Percentiles rank a stretch among this genome's conserved stretches.
phyloP scores from a whole-genome alignment of 2,797 vertebrate species.

The Paramormyrops hopkinsi region DNA sequence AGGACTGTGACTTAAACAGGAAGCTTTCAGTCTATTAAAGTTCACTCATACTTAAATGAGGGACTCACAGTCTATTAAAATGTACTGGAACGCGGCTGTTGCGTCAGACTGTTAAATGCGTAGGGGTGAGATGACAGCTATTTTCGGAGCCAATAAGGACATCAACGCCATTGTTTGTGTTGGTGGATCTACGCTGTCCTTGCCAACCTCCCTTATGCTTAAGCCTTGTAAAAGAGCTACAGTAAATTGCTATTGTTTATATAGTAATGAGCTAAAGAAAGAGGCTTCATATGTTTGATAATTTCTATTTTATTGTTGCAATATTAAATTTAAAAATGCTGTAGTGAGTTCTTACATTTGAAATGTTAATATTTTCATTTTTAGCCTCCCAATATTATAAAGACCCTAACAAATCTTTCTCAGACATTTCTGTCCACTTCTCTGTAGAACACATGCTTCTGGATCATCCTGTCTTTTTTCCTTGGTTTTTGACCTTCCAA shows the following conservation, averaged over 20 bases:
- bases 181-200: background rate
- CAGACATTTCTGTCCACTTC: background rate
- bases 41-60: background rate
- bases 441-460: background rate
- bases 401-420: background rate
- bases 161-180: background rate
- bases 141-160: background rate
- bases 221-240: background rate
- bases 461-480: background rate
- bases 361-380: background rate
- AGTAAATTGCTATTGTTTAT: conserved; percentile 1
- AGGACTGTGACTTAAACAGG: background rate
- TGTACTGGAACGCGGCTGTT: background rate
- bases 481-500: background rate
- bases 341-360: background rate
- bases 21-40: conserved; percentile 1
- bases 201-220: background rate
- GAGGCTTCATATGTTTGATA: background rate
- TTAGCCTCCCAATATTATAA: background rate
- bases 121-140: conserved; percentile 11
- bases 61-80: background rate
- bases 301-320: background rate
- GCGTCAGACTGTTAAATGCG: background rate
- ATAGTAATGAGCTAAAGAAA: background rate
- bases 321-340: background rate